A percentile compares a stretch with the other conserved stretches of the same genome.
Conservation (phyloP, 1,140 invertebrate species). For the Pantala flavescens region DNA sequence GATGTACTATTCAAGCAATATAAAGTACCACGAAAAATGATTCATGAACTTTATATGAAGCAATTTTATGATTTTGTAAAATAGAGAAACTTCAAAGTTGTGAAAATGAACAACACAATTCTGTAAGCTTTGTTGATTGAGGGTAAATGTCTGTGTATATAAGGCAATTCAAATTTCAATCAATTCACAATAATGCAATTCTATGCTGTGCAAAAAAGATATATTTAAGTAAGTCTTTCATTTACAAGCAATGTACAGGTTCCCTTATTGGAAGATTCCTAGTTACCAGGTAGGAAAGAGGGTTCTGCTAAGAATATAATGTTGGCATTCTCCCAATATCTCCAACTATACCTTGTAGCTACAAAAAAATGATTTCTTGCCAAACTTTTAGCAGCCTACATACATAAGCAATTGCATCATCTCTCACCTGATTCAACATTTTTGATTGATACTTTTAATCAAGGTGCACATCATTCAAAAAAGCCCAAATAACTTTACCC, state of each 20-base stretch:
- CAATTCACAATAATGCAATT: background rate
- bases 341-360: background rate
- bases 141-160: too few species aligned
- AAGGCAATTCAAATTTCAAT: too few species aligned
- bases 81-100: too few species aligned
- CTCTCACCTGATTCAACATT: background rate
- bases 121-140: too few species aligned
- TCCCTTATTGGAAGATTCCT: constrained; percentile 9
- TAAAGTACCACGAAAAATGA: too few species aligned
- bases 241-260: constrained; percentile 9
- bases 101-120: too few species aligned
- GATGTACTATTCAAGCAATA: too few species aligned
- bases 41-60: too few species aligned
- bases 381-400: background rate
- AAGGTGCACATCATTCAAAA: background rate
- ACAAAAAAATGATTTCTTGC: background rate
- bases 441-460: background rate
- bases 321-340: background rate
- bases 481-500: background rate
- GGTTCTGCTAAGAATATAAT: background rate
- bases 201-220: constrained; percentile 6
- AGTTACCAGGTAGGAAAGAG: background rate
- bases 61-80: too few species aligned
- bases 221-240: constrained; percentile 1
- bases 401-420: background rate